Evolutionary conservation across 2,113 vertebrate species (phyloP), one percentile per base, ranked within the genome.

Genomic region (Gobius niger): DNA sequence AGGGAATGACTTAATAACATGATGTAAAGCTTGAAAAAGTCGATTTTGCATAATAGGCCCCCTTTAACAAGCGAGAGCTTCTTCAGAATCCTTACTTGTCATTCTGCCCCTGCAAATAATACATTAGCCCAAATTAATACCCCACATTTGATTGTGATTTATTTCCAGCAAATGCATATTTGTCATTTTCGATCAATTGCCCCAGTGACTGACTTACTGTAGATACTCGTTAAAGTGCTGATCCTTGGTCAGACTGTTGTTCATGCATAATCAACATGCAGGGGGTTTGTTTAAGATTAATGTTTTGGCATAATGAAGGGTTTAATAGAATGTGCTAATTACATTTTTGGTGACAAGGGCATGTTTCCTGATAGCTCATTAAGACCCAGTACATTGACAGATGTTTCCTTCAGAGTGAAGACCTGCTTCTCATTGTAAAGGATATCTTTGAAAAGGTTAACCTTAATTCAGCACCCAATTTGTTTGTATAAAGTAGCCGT

Each of bases 261-360:
- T 81, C 82, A 65, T n/a, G 65, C 77, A 72, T 91, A 90, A 92
- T 92, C 88, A 90, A 73, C 87, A 86, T 88, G 90, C 86, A 90
- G 90, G 90, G 3, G 87, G 89, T 93, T 92, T 93, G 91, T 93
- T 92, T 93, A 91, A 92, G 88, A 90, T 89, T 89, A 90, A 53
- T 54, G 74, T 82, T 92, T 92, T 93, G 91, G 81, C 90, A 92
- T 94, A 93, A 94, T 93, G 91, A 93, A 90, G 83, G 90, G 91
- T 84, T 92, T 91, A 88, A 91, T 89, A 90, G 91, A 91, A 93
- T 92, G 91, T 90, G 86, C 90, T 94, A 94, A 93, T 94, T 93
- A 90, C 88, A 90, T 94, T 93, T 93, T 93, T 91, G 89, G 86
- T 91, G 89, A 87, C 87, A 44, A 91, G 91, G 89, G 89, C 91